Evolutionary conservation across 2,113 vertebrate species (phyloP), one percentile per base, ranked within the genome.

Genomic region (Zonotrichia leucophrys): DNA sequence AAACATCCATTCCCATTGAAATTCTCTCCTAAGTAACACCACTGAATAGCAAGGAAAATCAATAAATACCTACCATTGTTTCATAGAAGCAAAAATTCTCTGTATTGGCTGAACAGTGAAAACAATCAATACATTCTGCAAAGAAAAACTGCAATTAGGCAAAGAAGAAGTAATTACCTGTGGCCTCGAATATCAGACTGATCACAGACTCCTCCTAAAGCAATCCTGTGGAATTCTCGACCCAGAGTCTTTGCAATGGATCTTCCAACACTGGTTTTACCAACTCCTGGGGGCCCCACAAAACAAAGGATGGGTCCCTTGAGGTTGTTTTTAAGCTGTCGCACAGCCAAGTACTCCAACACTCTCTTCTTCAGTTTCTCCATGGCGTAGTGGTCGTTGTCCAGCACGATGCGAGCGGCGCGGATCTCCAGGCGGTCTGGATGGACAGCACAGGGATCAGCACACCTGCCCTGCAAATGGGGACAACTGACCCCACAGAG

Each of bases 271-370:
- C 99, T 99, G 16, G 99, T 99, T 97, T 99, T 99, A 35, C 99
- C 99, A 25, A 99, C 99, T 50, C 99, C 99, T 10, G 99, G 99
- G 8, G 99, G 99, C 3, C 99, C 99, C 50, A 99, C 99, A 33
- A 99, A 99, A 94, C 99, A 99, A 30, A 99, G 98, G 81, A 99
- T 99, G 53, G 99, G 99, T 15, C 99, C 99, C 96, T 99, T 99
- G 27, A 99, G 98, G 24, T 98, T 98, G 85, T 98, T 98, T 94
- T 99, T 99, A 35, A 99, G 98, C 96, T 99, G 99, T 21, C 99
- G 97, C 18, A 99, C 99, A 27, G 99, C 99, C 93, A 99, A 97
- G 66, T 99, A 99, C 93, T 99, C 99, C 94, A 99, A 93, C 77
- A 99, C 99, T 15, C 99, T 98, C 91, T 98, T 99, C 98, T 99